Percentiles rank a stretch among this genome's conserved stretches.
These are phyloP conservation scores for Carabus problematicus DNA, from an alignment of 2,888 invertebrate genomes.

Conservation along the genomic window DNA sequence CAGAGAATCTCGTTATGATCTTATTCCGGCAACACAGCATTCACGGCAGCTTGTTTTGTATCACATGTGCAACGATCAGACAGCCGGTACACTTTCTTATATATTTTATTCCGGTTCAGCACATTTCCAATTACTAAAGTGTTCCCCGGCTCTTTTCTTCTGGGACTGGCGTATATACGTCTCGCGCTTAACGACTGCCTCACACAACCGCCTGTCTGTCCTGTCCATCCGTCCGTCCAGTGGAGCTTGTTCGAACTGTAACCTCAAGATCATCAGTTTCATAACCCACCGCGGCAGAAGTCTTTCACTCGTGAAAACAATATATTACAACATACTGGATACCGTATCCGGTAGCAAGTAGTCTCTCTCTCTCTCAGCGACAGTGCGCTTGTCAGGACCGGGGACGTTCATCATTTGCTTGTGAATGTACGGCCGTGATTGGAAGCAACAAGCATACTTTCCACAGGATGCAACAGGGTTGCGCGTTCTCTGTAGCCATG, in stretches of 20 bases:
- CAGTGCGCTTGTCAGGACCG: not conserved
- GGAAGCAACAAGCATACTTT: slow-evolving; percentile 47
- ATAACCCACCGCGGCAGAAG: slow-evolving; percentile 49
- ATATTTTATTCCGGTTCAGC: slow-evolving; percentile 57
- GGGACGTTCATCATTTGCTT: slow-evolving; percentile 6
- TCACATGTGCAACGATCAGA: slow-evolving; percentile 50
- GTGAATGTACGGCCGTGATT: slow-evolving; percentile 35
- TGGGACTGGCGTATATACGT: slow-evolving; percentile 27
- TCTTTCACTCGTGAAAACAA: slow-evolving; percentile 47
- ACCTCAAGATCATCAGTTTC: slow-evolving; percentile 53
- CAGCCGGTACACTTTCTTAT: slow-evolving; percentile 56
- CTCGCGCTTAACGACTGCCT: slow-evolving; percentile 38
- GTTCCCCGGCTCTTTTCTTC: slow-evolving; percentile 50
- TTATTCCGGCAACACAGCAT: slow-evolving; percentile 11
- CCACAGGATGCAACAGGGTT: slow-evolving; percentile 33
- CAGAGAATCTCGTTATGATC: slow-evolving; percentile 28
- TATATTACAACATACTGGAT: slow-evolving; percentile 43
- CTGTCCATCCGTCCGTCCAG: slow-evolving; percentile 18
- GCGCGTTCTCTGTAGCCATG: slow-evolving; percentile 23
- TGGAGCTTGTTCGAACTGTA: slow-evolving; percentile 46
- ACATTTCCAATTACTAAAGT: slow-evolving; percentile 58
- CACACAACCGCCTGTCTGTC: slow-evolving; percentile 16
- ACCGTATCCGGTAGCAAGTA: not conserved
- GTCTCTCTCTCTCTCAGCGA: too few species aligned
- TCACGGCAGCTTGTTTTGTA: slow-evolving; percentile 44